These are phyloP conservation scores for Aphelocoma californica DNA, from an alignment of 2,797 vertebrate genomes.

Conservation along the genomic window DNA sequence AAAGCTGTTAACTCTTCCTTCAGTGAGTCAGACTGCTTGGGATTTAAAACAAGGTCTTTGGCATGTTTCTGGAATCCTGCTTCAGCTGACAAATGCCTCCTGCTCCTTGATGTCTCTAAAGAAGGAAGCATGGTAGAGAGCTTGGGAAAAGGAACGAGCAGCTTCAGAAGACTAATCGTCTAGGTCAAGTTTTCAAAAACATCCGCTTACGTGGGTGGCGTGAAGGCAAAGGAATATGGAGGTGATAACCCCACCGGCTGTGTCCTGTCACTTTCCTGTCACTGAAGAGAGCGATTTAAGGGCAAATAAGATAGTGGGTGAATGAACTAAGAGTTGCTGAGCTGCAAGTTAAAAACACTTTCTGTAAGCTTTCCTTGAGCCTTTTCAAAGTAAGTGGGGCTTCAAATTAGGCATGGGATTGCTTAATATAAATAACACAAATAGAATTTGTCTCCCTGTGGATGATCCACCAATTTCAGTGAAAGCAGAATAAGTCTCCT, in stretches of 20 bases:
- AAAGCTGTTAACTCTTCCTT: neutral
- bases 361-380: neutral
- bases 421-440: neutral
- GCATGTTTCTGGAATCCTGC: neutral
- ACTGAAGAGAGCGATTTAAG: neutral
- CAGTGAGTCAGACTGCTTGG: neutral
- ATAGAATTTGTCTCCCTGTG: neutral
- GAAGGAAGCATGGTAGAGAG: neutral
- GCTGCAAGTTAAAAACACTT: neutral
- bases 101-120: neutral
- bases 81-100: neutral
- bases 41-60: neutral
- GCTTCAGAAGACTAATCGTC: neutral
- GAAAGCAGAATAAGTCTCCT: neutral
- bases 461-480: neutral
- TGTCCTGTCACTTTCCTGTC: neutral
- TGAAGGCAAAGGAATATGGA: neutral
- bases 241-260: slow-evolving; percentile 15
- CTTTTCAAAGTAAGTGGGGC: neutral
- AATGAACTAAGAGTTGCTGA: slow-evolving; percentile 20
- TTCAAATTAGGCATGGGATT: rapidly evolving
- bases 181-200: slow-evolving; percentile 1
- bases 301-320: neutral
- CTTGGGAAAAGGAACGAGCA: neutral
- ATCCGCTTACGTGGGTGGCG: neutral